Evolutionary conservation across 2,797 vertebrate species (phyloP), one percentile per base, ranked within the genome.

Genomic region (Fundulus diaphanus): DNA sequence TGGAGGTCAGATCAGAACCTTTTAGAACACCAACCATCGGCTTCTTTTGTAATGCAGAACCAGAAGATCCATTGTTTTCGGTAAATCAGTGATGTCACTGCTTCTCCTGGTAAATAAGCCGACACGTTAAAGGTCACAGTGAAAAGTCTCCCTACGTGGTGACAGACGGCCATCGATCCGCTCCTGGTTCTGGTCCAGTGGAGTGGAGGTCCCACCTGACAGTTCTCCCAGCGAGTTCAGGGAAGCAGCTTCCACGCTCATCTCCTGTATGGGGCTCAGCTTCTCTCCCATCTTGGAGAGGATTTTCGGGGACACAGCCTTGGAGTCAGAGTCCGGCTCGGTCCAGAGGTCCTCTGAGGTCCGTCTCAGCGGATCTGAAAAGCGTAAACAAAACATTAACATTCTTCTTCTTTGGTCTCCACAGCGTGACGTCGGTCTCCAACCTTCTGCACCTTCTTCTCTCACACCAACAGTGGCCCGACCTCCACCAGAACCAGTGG

Each of bases 261-360:
- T 92, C 94, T 98, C 97, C 86, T 96, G 92, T 77, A 97, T 97
- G 0, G 96, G 96, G 87, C 97, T 97, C 74, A 97, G 91, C 31
- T 96, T 95, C 22, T 96, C 95, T 4, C 37, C 57, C 42, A 31
- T 79, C 80, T 67, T 82, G 72, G 83, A 16, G 84, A 75, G 84
- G 44, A 33, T 80, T 83, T 68, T 61, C 13, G 29, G 89, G 35
- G 5, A 40, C 37, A 40, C 37, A 5, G 37, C 37, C 9, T 8
- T 8, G 3, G 57, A 8, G 9, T 33, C 29, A 0, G n/a, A 22
- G 48, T 88, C 42, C 56, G 74, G 57, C 12, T 1, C 5, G 11
- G 48, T 8, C 44, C 63, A 57, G 5, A 51, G 69, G 52, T 42
- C 78, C 48, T 51, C 31, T 1, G 9, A 33, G 3, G 59, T 82